Evolutionary conservation across 1,140 invertebrate species (phyloP), one percentile per base, ranked within the genome.

Genomic region (Ceratosolen fusciceps): DNA sequence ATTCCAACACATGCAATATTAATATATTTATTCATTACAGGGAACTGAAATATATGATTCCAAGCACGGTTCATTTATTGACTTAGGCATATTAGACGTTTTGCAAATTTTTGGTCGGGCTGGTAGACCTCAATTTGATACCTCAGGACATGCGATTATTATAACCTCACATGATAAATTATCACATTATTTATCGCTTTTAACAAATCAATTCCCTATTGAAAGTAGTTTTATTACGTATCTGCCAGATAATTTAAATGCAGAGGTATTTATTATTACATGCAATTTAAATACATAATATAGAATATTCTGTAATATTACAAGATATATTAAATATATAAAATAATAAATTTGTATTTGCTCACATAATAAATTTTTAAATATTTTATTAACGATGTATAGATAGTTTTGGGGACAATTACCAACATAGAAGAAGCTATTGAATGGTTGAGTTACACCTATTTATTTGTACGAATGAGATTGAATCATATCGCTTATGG

Each of bases 101-200:
- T 92, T 99, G 78, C 99, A 99, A 93, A 99, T 99, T 81, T 99
- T 99, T 91, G 99, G 99, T 74, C 93, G 99, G 65, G 99, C 99
- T 29, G 99, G 99, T 54, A 93, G 96, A 84, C 98, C 98, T 0
- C 98, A 99, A 86, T 97, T 96, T 86, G 96, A 98, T 86, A 95
- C 92, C 19, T 96, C 95, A 19, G 97, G 99, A 26, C 96, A 98
- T 77, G 99, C 97, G 26, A 96, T 96, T 8, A 99, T 99, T 67
- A 98, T 99, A 34, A 99, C 98, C 0, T 92, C 94, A 0, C 96
- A 98, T 86, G 94, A 96, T 81, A 99, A 99, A 90, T 91, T 99
- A 37, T 93, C 95, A 1, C 97, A 99, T 88, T 99, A 99, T 90
- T 90, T 99, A 7, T 96, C 96, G 1, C 91, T 98, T 54, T 92